Evolutionary conservation across 2,797 vertebrate genomes (phyloP), one percentile per base, ranked within the genome.

Genomic region (Clamator glandarius): DNA sequence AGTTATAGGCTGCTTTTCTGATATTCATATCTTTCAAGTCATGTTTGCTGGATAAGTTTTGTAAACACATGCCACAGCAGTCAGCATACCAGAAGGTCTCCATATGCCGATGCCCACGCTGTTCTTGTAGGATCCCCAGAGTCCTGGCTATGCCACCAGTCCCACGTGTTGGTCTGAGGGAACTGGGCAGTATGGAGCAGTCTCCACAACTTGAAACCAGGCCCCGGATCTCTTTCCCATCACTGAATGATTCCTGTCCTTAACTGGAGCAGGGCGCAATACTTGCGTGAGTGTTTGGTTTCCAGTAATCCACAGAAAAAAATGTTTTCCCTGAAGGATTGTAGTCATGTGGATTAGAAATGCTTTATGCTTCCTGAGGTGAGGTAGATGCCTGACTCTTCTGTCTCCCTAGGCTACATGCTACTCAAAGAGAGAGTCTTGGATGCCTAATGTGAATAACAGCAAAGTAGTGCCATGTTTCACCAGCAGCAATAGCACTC

Each of bases 121-220:
- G 61, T 58, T 70, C 44, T 59, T 28, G 26, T 25, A 78, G 61
- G 25, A 77, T 6, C 4, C 7, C 17, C 21, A 15, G 20, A 69
- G 36, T 36, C 36, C 28, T 59, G 41, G n/a, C 2, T 1, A 12
- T 42, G 33, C 36, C 17, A 59, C 16, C 3, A 4, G 23, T 33
- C 57, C 63, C 0, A 0, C 12, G 41, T 25, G 23, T 36, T 63
- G 2, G 2, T 24, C 19, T 16, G 24, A 36, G 28, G 10, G 25
- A 41, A 26, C 3, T 41, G 18, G 25, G 12, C 3, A 0, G 83
- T 57, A 20, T 0, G 11, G 12, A 52, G 31, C 20, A 77, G 57
- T 44, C 26, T 81, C 35, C 23, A 62, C n/a, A 41, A 64, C 17
- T 6, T 15, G 24, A 41, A 51, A 36, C 1, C 24, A 68, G 15